Evolutionary conservation across 2,888 invertebrate species (phyloP).

Genomic region (Shargacucullia verbasci): DNA sequence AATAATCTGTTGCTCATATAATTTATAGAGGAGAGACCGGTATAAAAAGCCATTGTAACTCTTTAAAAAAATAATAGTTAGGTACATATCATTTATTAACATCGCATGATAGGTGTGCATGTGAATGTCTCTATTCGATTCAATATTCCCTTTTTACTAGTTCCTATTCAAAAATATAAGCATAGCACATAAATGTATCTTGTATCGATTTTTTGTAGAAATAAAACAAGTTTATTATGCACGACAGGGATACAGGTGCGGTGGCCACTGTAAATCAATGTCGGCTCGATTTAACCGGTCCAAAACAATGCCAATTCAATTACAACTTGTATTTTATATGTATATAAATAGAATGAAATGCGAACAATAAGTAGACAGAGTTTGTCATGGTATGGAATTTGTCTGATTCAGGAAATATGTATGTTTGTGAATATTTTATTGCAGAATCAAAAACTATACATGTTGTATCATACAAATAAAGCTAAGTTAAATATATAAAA

Average conservation of each 20-base stretch:
- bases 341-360: conserved; percentile 29
- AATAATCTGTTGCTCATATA: too few relatives aligned
- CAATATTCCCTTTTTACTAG: conserved; percentile 1
- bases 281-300: conserved; percentile 54
- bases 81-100: too few relatives aligned
- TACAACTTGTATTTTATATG: conserved; percentile 50
- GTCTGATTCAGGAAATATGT: too few relatives aligned
- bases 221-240: conserved; percentile 53
- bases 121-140: too few relatives aligned
- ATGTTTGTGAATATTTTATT: too few relatives aligned
- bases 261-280: conserved; percentile 60
- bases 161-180: conserved; percentile 13
- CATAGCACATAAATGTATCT: conserved; percentile 21
- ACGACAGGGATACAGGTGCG: conserved; percentile 62
- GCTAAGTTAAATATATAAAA: too few relatives aligned
- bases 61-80: too few relatives aligned
- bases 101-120: too few relatives aligned
- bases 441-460: too few relatives aligned
- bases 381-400: conserved; percentile 22
- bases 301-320: conserved; percentile 59
- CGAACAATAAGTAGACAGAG: conserved; percentile 24
- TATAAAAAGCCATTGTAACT: too few relatives aligned
- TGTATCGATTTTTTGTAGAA: conserved; percentile 37
- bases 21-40: too few relatives aligned
- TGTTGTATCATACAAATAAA: too few relatives aligned